phyloP scores from a whole-genome alignment of 2,888 invertebrate genomes.

The Tetheella fluctuosa region DNA sequence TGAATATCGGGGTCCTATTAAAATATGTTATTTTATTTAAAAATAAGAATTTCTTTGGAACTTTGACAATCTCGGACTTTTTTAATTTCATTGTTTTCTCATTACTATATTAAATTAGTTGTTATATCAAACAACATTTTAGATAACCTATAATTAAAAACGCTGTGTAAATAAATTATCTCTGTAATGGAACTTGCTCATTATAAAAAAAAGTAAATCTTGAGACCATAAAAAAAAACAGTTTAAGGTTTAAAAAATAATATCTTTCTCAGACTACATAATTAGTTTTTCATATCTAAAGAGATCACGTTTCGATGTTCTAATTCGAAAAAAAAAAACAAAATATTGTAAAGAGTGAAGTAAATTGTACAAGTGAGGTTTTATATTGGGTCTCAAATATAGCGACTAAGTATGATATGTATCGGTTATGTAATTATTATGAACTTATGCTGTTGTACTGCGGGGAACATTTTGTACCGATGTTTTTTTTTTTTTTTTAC shows the following conservation, averaged over 20 bases:
- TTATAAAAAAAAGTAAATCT: too few relatives aligned
- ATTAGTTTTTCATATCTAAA: too few relatives aligned
- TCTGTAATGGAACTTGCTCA: too few relatives aligned
- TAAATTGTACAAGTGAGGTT: constrained; percentile 39
- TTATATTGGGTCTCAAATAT: constrained; percentile 66
- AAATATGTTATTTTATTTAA: not conserved
- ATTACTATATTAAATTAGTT: too few relatives aligned
- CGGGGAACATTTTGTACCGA: constrained; percentile 26
- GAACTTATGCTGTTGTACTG: constrained; percentile 20
- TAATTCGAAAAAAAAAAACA: constrained; percentile 15
- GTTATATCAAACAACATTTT: too few relatives aligned
- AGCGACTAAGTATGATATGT: constrained; percentile 61
- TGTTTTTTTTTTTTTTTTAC: not conserved
- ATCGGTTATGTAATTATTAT: constrained; percentile 53
- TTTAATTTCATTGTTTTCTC: too few relatives aligned
- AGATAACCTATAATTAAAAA: too few relatives aligned
- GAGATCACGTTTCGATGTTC: not conserved
- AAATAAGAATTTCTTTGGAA: not conserved
- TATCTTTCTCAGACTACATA: too few relatives aligned
- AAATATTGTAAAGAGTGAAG: constrained; percentile 16
- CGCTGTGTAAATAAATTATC: too few relatives aligned
- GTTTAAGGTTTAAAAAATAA: too few relatives aligned
- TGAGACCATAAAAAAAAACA: too few relatives aligned
- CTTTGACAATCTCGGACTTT: too few relatives aligned
- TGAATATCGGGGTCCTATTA: not conserved